Evolutionary conservation across 2,888 invertebrate species (phyloP).

Genomic region (Drosophila trichaetosa): DNA sequence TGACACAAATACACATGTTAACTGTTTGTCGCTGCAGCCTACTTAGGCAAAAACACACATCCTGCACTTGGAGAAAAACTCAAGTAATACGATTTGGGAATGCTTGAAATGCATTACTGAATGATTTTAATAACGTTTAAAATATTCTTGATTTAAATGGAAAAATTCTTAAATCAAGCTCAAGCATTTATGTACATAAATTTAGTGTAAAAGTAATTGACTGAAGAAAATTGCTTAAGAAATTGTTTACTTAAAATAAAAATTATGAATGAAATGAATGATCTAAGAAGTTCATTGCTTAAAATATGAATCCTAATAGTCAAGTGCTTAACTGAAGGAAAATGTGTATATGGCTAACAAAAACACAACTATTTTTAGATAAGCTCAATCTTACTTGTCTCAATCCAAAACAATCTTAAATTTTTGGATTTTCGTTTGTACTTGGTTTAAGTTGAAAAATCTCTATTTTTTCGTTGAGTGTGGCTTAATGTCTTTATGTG

Average conservation of each 20-base stretch:
- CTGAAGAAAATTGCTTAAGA: too few species aligned
- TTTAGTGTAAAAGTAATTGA: neutral
- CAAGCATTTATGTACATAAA: neutral
- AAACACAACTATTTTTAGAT: neutral
- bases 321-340: neutral
- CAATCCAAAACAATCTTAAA: neutral
- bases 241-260: neutral
- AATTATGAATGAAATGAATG: too few species aligned
- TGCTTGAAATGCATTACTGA: neutral
- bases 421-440: neutral
- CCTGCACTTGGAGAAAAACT: slow-evolving; percentile 8
- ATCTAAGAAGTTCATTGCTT: too few species aligned
- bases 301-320: neutral
- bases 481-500: slow-evolving; percentile 44
- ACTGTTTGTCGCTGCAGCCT: slow-evolving; percentile 47
- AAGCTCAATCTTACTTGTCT: neutral
- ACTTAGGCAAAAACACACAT: slow-evolving; percentile 8
- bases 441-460: neutral
- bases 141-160: too few species aligned
- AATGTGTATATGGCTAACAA: neutral
- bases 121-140: neutral
- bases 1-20: slow-evolving; percentile 57
- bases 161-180: neutral
- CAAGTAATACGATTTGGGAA: fast-evolving
- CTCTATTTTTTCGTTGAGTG: neutral